phyloP scores from a whole-genome alignment of 2,797 vertebrate species.

The Lutra lutra region DNA sequence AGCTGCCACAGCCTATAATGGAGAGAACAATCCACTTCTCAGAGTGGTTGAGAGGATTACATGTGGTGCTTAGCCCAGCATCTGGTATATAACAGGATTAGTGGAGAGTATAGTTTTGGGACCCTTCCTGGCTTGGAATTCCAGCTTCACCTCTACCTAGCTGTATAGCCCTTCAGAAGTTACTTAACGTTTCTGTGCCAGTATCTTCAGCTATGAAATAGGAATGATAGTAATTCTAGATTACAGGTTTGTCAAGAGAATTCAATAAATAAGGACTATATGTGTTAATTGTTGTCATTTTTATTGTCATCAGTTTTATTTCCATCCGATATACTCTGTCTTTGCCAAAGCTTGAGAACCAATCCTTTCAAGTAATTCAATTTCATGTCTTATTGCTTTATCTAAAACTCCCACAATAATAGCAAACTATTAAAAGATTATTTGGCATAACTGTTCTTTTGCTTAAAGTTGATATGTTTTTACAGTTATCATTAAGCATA shows the following conservation, averaged over 20 bases:
- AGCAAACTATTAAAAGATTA: background rate
- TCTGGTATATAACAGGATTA: background rate
- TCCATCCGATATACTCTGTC: background rate
- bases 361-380: constrained; percentile 41
- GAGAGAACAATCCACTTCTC: background rate
- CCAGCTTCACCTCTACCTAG: background rate
- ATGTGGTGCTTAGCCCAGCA: background rate
- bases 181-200: background rate
- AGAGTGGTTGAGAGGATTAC: background rate
- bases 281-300: background rate
- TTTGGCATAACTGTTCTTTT: background rate
- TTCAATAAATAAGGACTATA: background rate
- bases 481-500: constrained; percentile 21
- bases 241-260: background rate
- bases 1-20: background rate
- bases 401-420: constrained; percentile 14
- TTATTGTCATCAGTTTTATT: constrained; percentile 17
- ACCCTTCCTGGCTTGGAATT: background rate
- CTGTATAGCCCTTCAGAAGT: background rate
- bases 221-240: background rate
- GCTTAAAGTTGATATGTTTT: constrained; percentile 12
- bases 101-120: background rate
- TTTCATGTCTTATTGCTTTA: constrained; percentile 60
- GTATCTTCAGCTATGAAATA: background rate
- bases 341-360: constrained; percentile 48